These are phyloP conservation scores for Clavelina lepadiformis DNA, from an alignment of 23 tunicate genomes.

Conservation along the genomic window DNA sequence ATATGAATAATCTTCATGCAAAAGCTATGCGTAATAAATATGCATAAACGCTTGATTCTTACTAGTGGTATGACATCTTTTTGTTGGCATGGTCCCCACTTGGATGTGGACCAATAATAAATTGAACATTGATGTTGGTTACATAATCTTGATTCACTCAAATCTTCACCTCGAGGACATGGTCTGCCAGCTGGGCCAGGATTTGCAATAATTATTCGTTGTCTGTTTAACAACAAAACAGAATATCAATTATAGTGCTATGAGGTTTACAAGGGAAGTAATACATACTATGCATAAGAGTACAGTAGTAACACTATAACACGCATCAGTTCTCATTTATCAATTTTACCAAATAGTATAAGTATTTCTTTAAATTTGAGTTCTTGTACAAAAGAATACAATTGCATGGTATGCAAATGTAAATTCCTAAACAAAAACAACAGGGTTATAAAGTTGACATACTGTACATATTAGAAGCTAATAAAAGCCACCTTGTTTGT, in stretches of 20 bases:
- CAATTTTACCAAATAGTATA: no score
- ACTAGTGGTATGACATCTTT: background rate
- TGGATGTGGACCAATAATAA: slow-evolving; percentile 43
- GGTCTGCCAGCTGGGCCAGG: slow-evolving; percentile 46
- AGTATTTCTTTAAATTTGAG: no score
- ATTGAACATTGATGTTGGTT: slow-evolving; percentile 67
- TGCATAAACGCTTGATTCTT: background rate
- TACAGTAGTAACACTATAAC: no score
- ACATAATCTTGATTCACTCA: slow-evolving; percentile 42
- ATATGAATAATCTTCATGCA: no score
- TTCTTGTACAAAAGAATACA: no score
- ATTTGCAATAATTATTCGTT: slow-evolving; percentile 41
- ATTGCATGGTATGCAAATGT: no score
- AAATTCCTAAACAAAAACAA: no score
- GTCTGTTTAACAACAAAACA: slow-evolving; percentile 16
- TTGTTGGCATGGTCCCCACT: slow-evolving; percentile 43
- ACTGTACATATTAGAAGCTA: background rate
- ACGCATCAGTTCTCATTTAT: no score
- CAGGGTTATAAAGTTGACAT: no score
- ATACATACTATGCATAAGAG: no score
- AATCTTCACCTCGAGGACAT: slow-evolving; percentile 29
- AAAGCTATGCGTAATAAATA: background rate
- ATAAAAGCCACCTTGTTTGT: slow-evolving; percentile 40
- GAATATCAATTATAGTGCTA: background rate
- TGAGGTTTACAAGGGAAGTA: background rate